phyloP scores from a whole-genome alignment of 2,888 invertebrate species.

The Brachyptera putata region DNA sequence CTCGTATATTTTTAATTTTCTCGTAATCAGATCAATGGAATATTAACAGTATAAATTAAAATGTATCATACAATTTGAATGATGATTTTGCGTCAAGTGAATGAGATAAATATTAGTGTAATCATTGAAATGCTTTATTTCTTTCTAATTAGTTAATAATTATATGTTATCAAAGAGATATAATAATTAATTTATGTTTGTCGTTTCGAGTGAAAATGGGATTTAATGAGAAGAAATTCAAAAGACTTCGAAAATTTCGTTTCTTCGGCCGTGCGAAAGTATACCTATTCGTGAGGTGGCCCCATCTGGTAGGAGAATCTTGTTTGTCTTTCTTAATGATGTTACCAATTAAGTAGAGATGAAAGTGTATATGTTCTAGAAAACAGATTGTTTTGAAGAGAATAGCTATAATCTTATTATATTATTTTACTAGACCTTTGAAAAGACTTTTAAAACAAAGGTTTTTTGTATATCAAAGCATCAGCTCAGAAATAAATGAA shows the following conservation, averaged over 20 bases:
- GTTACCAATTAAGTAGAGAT: neutral
- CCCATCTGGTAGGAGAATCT: slow-evolving; percentile 51
- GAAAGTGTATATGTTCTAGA: neutral
- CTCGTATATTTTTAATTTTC: too few relatives aligned
- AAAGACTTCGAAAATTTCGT: slow-evolving; percentile 52
- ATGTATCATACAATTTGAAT: too few relatives aligned
- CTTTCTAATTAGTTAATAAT: neutral
- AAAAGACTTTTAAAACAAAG: neutral
- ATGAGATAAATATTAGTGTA: too few relatives aligned
- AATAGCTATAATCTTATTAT: slow-evolving; percentile 16
- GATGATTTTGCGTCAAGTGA: too few relatives aligned
- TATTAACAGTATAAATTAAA: too few relatives aligned
- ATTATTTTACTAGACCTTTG: neutral
- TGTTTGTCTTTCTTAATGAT: neutral
- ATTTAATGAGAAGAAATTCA: slow-evolving; percentile 52
- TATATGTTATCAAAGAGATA: neutral
- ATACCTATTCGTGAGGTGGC: slow-evolving; percentile 57
- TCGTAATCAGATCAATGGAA: too few relatives aligned
- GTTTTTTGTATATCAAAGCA: slow-evolving; percentile 13
- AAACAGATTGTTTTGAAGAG: slow-evolving; percentile 1
- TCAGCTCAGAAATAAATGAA: neutral
- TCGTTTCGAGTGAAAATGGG: slow-evolving; percentile 42
- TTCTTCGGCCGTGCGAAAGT: slow-evolving; percentile 59
- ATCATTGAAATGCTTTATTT: neutral
- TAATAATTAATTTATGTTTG: neutral